phyloP scores from a whole-genome alignment of 2,888 invertebrate species.

The Eumacrocentrus americanus region DNA sequence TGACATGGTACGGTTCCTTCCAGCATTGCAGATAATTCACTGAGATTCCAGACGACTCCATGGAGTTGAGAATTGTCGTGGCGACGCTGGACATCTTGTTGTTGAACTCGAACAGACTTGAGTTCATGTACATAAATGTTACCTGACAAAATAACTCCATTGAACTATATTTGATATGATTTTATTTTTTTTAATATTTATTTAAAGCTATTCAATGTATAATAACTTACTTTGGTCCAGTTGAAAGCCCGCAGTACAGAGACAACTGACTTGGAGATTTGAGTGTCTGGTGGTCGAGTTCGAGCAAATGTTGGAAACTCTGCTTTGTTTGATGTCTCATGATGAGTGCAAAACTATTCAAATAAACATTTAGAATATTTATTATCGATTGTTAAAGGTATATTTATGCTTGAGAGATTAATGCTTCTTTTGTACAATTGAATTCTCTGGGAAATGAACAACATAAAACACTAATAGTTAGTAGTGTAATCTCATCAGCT shows the following conservation, averaged over 20 bases:
- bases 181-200: neutral
- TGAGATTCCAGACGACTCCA: conserved; percentile 73
- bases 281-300: conserved; percentile 90
- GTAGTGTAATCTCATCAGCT: too few species aligned
- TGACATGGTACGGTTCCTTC: conserved; percentile 79
- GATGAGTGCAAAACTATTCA: conserved; percentile 89
- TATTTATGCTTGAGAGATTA: too few species aligned
- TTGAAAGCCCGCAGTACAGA: conserved; percentile 83
- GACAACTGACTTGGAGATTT: conserved; percentile 91
- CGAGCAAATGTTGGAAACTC: conserved; percentile 91
- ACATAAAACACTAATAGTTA: too few species aligned
- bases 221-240: conserved; percentile 80
- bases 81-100: conserved; percentile 71
- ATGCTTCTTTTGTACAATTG: too few species aligned
- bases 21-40: conserved; percentile 71
- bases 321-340: conserved; percentile 85
- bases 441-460: too few species aligned
- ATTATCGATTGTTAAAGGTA: too few species aligned
- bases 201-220: neutral
- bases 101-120: conserved; percentile 76
- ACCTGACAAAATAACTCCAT: conserved; percentile 66
- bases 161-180: neutral
- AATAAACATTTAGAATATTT: conserved; percentile 43
- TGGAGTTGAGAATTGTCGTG: conserved; percentile 75
- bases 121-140: conserved; percentile 81